These are phyloP conservation scores for Apeira syringaria DNA, from an alignment of 2,888 invertebrate genomes.

Conservation along the genomic window DNA sequence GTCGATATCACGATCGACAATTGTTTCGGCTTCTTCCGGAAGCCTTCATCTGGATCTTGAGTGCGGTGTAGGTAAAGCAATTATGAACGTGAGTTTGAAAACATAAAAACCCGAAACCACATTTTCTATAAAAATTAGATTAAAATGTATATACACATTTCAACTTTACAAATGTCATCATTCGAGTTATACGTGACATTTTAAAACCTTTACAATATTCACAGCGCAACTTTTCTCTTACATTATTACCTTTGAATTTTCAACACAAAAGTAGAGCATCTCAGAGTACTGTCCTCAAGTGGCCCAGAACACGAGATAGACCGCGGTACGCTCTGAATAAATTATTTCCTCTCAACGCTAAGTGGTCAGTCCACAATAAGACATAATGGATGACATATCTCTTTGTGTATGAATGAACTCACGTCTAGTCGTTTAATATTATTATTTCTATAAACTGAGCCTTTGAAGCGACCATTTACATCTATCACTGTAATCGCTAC, in stretches of 20 bases:
- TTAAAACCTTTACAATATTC: too few relatives aligned
- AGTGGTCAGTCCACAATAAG: slow-evolving; percentile 71
- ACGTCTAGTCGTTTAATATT: slow-evolving; percentile 50
- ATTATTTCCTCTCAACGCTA: slow-evolving; percentile 72
- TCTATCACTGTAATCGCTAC: slow-evolving; percentile 51
- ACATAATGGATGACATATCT: slow-evolving; percentile 71
- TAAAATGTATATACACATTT: too few relatives aligned
- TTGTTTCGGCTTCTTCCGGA: too few relatives aligned
- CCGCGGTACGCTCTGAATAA: slow-evolving; percentile 63
- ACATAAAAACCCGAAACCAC: too few relatives aligned
- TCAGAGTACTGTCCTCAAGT: slow-evolving; percentile 15
- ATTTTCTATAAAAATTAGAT: too few relatives aligned
- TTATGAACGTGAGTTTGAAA: too few relatives aligned
- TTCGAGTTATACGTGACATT: too few relatives aligned
- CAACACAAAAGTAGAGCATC: slow-evolving; percentile 16
- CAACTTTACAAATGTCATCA: too few relatives aligned
- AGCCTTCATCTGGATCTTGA: too few relatives aligned
- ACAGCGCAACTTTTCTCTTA: too few relatives aligned
- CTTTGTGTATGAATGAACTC: slow-evolving; percentile 64
- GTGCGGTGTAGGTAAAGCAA: too few relatives aligned
- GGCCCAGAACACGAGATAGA: slow-evolving; percentile 29
- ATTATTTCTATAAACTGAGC: slow-evolving; percentile 43
- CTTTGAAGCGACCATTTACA: slow-evolving; percentile 55
- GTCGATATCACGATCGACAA: too few relatives aligned
- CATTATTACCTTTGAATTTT: slow-evolving; percentile 4